Evolutionary conservation across 2,113 vertebrate genomes (phyloP).

Genomic region (Willisornis vidua): DNA sequence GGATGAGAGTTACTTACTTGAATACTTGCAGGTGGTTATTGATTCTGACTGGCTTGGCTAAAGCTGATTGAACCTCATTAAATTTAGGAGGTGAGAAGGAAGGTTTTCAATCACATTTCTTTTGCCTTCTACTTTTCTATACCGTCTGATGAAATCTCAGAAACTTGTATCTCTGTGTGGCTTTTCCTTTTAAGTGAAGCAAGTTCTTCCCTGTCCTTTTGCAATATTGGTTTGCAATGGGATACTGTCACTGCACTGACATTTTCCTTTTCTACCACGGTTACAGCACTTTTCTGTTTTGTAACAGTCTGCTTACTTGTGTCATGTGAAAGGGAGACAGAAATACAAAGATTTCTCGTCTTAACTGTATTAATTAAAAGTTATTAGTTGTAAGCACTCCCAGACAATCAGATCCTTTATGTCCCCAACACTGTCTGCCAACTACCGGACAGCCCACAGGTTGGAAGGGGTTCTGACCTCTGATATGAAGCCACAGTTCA

Average conservation of each 20-base stretch:
- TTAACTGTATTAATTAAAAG: no score
- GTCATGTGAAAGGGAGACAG: no score
- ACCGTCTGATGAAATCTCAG: neutral
- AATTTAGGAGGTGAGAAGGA: neutral
- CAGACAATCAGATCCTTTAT: no score
- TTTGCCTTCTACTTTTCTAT: neutral
- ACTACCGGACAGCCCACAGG: no score
- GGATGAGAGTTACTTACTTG: neutral
- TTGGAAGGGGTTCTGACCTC: no score
- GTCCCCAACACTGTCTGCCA: no score
- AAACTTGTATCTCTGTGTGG: fast-evolving
- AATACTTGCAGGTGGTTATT: neutral
- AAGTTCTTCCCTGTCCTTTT: neutral
- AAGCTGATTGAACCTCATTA: neutral
- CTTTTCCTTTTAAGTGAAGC: neutral
- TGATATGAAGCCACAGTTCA: no score
- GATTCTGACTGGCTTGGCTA: neutral
- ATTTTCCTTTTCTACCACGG: neutral
- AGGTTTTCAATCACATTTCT: neutral
- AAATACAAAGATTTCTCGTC: no score
- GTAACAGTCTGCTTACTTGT: neutral
- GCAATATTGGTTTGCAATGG: neutral
- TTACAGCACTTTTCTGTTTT: neutral
- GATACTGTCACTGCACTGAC: fast-evolving
- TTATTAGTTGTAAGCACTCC: no score